These are phyloP conservation scores for Myanophis thanlyinensis DNA, from an alignment of 2,113 vertebrate species.

Conservation along the genomic window DNA sequence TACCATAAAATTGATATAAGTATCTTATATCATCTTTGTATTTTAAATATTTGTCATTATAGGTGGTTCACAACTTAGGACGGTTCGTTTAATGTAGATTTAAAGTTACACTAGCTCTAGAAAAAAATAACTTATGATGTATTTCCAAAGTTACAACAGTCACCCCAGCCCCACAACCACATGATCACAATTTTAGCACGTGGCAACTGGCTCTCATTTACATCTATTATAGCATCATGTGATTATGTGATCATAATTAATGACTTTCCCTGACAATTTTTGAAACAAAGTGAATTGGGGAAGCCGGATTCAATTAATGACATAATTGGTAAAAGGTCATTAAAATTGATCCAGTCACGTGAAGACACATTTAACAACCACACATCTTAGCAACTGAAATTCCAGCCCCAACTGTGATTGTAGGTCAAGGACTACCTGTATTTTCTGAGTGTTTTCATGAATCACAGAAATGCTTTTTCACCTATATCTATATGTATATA, in stretches of 20 bases:
- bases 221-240: background rate
- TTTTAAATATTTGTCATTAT: background rate
- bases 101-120: background rate
- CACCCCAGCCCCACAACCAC: background rate
- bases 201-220: background rate
- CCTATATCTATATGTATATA: background rate
- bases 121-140: background rate
- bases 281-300: background rate
- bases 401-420: background rate
- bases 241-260: background rate
- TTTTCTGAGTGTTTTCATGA: background rate
- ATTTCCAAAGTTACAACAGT: background rate
- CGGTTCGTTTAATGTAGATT: background rate
- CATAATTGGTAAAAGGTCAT: background rate
- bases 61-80: background rate
- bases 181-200: background rate
- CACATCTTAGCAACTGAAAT: background rate
- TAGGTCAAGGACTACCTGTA: background rate
- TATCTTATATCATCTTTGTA: background rate
- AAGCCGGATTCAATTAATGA: background rate
- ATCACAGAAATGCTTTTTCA: background rate
- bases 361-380: background rate
- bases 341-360: too few species aligned
- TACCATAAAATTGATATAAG: conserved; percentile 18
- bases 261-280: background rate